Evolutionary conservation across 2,113 vertebrate genomes (phyloP).

Genomic region (Gnathonemus longibarbis): DNA sequence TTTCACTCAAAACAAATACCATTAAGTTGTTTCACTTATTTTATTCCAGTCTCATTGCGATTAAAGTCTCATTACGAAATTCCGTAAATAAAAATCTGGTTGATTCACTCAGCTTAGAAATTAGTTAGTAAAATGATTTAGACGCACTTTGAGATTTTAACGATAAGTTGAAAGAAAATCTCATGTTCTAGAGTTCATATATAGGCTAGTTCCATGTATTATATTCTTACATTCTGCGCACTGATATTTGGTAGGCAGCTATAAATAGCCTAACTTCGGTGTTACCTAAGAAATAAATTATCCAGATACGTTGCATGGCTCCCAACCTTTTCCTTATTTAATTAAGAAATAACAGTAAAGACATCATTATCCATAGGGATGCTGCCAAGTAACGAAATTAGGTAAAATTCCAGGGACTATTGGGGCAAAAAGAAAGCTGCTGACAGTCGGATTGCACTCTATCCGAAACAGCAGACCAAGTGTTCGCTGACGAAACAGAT

Average conservation of each 20-base stretch:
- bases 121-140: not conserved
- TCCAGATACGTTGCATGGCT: not conserved
- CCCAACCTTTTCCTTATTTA: not conserved
- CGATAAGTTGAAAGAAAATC: not conserved
- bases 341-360: not conserved
- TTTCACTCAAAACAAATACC: not conserved
- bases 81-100: not conserved
- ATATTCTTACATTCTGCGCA: not conserved
- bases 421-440: conserved; percentile 22
- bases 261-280: not conserved
- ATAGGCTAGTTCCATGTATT: not conserved
- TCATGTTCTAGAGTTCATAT: not conserved
- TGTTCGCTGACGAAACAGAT: not conserved
- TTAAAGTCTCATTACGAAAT: not conserved
- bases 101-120: not conserved
- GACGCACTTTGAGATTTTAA: not conserved
- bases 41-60: not conserved
- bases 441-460: conserved; percentile 7
- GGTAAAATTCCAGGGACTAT: conserved; percentile 14
- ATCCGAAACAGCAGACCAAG: conserved; percentile 21
- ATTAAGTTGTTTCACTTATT: not conserved
- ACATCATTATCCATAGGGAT: conserved; percentile 7
- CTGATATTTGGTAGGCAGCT: conserved; percentile 4
- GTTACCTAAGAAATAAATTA: not conserved
- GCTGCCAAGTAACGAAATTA: conserved; percentile 3